phyloP scores from a whole-genome alignment of 2,113 vertebrate genomes.

The Nannospalax galili region DNA sequence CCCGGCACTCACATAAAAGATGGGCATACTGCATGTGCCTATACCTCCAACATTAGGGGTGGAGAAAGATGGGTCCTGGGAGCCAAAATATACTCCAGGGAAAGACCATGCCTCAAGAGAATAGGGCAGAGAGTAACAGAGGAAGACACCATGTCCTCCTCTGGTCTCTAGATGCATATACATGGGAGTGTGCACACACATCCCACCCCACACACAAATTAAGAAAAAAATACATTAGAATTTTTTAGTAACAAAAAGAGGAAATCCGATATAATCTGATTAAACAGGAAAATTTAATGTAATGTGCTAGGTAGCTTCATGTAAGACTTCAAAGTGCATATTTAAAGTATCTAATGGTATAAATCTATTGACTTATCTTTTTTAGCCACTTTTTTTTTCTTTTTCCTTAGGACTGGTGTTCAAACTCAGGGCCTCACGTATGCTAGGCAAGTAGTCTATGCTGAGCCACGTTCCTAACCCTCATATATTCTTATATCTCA shows the following conservation, averaged over 20 bases:
- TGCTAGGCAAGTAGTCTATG: not conserved
- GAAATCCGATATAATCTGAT: not conserved
- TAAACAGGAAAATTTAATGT: constrained; percentile 36
- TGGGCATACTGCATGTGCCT: not conserved
- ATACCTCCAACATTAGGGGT: not conserved
- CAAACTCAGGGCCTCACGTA: not conserved
- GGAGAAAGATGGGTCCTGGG: not conserved
- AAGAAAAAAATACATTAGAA: not conserved
- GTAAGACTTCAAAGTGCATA: not conserved
- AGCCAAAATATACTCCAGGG: not conserved
- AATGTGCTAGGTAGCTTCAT: not conserved
- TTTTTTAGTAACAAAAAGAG: constrained; percentile 31
- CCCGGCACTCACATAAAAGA: not conserved
- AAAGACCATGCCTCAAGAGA: not conserved
- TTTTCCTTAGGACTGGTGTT: not conserved
- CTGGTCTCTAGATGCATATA: not conserved
- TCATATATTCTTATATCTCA: constrained; percentile 14
- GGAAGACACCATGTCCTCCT: no score
- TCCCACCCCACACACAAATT: not conserved
- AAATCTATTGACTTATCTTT: not conserved
- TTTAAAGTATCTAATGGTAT: not conserved
- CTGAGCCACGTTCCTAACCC: no score
- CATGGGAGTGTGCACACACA: not conserved
- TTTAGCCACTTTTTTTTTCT: not conserved
- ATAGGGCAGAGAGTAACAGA: no score